phyloP scores from a whole-genome alignment of 2,888 invertebrate species.

The Gnatocerus cornutus region DNA sequence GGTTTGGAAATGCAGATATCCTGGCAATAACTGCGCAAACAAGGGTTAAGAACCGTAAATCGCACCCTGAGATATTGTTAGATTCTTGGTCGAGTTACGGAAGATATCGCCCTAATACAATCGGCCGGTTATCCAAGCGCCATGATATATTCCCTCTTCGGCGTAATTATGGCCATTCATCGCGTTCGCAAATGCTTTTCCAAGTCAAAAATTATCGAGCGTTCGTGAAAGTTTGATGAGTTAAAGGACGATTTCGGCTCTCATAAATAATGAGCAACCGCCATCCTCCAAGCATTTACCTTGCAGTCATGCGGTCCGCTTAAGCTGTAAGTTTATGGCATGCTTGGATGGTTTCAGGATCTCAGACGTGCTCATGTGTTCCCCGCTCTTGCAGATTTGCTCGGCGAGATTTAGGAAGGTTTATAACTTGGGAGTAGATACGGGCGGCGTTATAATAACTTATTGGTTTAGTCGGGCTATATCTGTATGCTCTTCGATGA shows the following conservation, averaged over 20 bases:
- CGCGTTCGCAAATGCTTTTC: constrained; percentile 37
- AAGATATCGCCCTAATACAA: constrained; percentile 65
- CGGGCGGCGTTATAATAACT: constrained; percentile 63
- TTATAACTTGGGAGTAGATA: constrained; percentile 65
- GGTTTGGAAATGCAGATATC: constrained; percentile 64
- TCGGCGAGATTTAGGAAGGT: constrained; percentile 68
- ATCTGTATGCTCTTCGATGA: constrained; percentile 67
- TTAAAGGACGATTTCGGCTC: constrained; percentile 24
- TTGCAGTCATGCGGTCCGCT: constrained; percentile 70
- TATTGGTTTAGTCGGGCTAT: constrained; percentile 68
- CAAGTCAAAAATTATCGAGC: constrained; percentile 41
- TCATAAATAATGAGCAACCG: constrained; percentile 47
- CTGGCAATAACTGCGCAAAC: constrained; percentile 61
- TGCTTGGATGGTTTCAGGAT: constrained; percentile 68
- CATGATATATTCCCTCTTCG: constrained; percentile 65
- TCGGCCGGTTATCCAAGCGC: constrained; percentile 59
- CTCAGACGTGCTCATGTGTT: constrained; percentile 68
- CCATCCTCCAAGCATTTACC: constrained; percentile 62
- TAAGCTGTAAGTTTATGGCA: constrained; percentile 70
- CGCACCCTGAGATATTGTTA: constrained; percentile 62
- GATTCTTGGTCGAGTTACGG: constrained; percentile 66
- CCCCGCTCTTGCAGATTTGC: constrained; percentile 67
- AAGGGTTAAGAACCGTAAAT: constrained; percentile 67
- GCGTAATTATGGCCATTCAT: constrained; percentile 64
- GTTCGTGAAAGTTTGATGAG: constrained; percentile 30